Conservation (phyloP, 2,797 vertebrate species). For the Poliocrania exsul region DNA sequence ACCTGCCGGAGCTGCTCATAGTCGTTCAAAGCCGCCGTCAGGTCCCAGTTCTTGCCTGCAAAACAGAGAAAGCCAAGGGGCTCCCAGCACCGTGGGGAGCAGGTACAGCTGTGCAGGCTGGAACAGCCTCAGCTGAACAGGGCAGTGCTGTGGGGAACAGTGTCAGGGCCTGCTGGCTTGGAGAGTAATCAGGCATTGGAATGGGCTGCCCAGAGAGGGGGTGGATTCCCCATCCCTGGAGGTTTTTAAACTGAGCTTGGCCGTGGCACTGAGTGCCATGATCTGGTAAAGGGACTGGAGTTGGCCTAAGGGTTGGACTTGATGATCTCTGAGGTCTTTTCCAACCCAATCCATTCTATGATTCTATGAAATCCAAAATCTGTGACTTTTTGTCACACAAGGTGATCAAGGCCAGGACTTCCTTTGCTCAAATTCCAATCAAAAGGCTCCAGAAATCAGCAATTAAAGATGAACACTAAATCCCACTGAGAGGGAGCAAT, state of each 20-base stretch:
- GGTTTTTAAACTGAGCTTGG: too few species aligned
- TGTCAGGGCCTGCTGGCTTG: not conserved
- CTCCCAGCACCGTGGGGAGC: not conserved
- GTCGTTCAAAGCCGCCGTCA: slow-evolving; percentile 93
- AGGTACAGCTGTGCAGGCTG: not conserved
- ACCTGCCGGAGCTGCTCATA: slow-evolving; percentile 98
- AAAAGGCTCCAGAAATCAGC: not conserved
- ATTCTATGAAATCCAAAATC: not conserved
- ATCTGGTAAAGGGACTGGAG: too few species aligned
- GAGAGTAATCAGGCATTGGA: not conserved
- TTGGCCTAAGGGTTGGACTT: too few species aligned
- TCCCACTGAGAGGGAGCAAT: not conserved
- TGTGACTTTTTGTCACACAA: not conserved
- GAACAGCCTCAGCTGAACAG: not conserved
- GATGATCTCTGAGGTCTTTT: too few species aligned
- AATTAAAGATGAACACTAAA: not conserved
- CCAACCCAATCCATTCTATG: too few species aligned
- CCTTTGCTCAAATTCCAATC: not conserved
- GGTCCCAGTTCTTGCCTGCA: slow-evolving; percentile 98
- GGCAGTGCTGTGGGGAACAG: not conserved
- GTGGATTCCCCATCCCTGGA: too few species aligned
- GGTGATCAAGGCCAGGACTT: not conserved
- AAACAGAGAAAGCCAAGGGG: not conserved
- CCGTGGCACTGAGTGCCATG: too few species aligned
- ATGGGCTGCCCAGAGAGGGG: too few species aligned